Conservation (phyloP, 2,888 invertebrate species). For the Falcaria lacertinaria region DNA sequence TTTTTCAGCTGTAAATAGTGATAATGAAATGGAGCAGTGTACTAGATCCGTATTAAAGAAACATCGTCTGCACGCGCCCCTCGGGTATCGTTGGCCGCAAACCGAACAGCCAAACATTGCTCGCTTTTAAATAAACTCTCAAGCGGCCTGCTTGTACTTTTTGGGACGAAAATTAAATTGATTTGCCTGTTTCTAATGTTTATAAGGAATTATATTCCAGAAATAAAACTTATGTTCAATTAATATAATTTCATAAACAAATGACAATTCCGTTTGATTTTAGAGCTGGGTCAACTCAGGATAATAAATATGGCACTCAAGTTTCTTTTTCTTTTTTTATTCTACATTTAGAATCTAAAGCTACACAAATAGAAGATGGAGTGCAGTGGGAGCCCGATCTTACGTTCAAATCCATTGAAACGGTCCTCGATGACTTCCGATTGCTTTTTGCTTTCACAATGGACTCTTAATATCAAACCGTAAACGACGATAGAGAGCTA, state of each 20-base stretch:
- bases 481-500: conserved; percentile 15
- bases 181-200: conserved; percentile 27
- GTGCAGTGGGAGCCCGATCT: conserved; percentile 18
- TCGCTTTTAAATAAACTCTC: conserved; percentile 46
- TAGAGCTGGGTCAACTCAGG: not conserved
- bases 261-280: no score
- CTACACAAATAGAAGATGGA: conserved; percentile 20
- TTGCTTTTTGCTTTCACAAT: conserved; percentile 54
- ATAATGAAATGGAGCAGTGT: conserved; percentile 41
- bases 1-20: conserved; percentile 7
- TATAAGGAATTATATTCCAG: no score
- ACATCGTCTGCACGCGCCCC: conserved; percentile 48
- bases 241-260: no score
- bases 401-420: conserved; percentile 36
- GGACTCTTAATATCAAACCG: conserved; percentile 33
- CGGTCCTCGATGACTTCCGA: conserved; percentile 54
- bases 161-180: conserved; percentile 44
- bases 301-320: no score
- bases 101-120: conserved; percentile 21
- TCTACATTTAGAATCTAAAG: not conserved
- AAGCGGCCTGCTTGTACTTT: conserved; percentile 25
- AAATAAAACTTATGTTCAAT: no score
- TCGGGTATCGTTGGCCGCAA: conserved; percentile 36
- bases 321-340: no score
- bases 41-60: conserved; percentile 62